These are phyloP conservation scores for Agrochola lychnidis DNA, from an alignment of 2,888 invertebrate genomes.

Conservation along the genomic window DNA sequence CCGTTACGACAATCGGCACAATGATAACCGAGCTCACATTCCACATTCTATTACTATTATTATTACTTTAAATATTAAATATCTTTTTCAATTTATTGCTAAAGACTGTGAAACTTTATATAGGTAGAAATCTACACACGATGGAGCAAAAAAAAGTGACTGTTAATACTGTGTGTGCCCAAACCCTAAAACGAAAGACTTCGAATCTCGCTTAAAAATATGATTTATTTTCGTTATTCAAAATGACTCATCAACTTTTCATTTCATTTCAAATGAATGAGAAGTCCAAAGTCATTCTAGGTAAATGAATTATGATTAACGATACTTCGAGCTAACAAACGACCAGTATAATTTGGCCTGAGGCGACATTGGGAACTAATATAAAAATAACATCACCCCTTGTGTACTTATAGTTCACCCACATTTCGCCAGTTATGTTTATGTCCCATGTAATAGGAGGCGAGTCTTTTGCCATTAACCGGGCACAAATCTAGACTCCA, in stretches of 20 bases:
- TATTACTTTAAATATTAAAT: too few relatives aligned
- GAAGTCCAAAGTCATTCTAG: constrained; percentile 66
- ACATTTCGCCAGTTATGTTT: too few relatives aligned
- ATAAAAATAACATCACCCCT: too few relatives aligned
- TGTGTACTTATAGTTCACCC: too few relatives aligned
- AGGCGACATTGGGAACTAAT: neutral
- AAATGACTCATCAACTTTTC: constrained; percentile 61
- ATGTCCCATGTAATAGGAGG: too few relatives aligned
- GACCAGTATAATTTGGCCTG: constrained; percentile 7
- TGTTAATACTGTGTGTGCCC: neutral
- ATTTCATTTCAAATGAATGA: constrained; percentile 62
- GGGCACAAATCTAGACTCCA: too few relatives aligned
- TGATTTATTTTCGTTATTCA: constrained; percentile 62
- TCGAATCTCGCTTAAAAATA: constrained; percentile 38
- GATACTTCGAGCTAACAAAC: constrained; percentile 35
- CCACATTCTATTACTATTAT: too few relatives aligned
- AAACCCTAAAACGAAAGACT: constrained; percentile 26
- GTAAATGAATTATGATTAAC: constrained; percentile 69
- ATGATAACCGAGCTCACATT: too few relatives aligned
- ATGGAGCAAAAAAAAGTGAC: neutral
- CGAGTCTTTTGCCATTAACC: too few relatives aligned
- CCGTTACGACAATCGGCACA: too few relatives aligned
- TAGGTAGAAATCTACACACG: too few relatives aligned
- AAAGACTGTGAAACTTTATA: neutral
- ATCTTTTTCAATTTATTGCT: neutral